These are phyloP conservation scores for Lordiphosa mommai DNA, from an alignment of 1,140 invertebrate species.

Conservation along the genomic window DNA sequence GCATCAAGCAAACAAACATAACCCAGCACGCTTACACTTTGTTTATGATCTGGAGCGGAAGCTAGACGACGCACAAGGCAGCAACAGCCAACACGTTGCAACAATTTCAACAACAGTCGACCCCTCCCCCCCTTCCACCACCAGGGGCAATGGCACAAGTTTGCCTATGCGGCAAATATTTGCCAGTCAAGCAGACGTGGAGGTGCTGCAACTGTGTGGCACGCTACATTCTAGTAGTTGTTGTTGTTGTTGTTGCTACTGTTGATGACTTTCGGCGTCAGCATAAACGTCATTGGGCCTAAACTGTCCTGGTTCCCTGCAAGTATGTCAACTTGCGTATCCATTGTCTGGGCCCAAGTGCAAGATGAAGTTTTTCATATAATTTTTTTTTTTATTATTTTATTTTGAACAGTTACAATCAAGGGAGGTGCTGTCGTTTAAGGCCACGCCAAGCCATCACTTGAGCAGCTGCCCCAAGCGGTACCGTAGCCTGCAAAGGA, in stretches of 20 bases:
- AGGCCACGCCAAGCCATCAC: too few species aligned
- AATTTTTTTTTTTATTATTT: too few species aligned
- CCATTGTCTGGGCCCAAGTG: neutral
- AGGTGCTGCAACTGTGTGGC: conserved; percentile 3
- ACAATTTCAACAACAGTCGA: conserved; percentile 1
- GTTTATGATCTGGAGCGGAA: conserved; percentile 71
- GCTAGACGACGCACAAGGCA: conserved; percentile 32
- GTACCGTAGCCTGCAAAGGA: too few species aligned
- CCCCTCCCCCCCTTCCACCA: neutral
- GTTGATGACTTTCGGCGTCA: conserved; percentile 66
- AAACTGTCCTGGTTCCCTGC: conserved; percentile 11
- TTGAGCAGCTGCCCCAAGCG: too few species aligned
- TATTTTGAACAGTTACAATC: too few species aligned
- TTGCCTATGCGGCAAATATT: conserved; percentile 66
- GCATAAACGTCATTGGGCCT: conserved; percentile 53
- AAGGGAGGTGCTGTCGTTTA: too few species aligned
- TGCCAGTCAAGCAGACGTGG: conserved; percentile 35
- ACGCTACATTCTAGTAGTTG: too few species aligned
- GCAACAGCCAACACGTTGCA: conserved; percentile 4
- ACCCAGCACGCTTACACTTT: conserved; percentile 50
- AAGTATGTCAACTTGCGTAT: conserved; percentile 41
- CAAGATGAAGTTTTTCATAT: neutral
- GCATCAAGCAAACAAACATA: conserved; percentile 42
- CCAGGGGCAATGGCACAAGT: conserved; percentile 56
- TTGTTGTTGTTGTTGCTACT: conserved; percentile 20